Evolutionary conservation across 1,140 invertebrate genomes (phyloP).

Genomic region (Drosophila chauvacae): DNA sequence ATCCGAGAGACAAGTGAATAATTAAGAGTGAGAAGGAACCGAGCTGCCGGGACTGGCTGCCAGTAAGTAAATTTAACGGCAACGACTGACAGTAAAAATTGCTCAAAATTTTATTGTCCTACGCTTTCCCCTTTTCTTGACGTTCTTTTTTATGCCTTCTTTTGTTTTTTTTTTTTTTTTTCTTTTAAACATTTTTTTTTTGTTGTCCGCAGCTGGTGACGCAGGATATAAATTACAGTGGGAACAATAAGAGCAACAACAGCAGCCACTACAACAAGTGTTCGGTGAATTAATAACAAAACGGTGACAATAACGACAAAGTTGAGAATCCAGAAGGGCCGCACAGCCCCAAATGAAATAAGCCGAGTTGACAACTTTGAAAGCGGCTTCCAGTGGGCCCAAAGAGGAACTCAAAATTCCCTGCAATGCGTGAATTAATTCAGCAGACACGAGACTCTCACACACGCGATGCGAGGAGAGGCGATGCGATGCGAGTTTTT

Average conservation of each 20-base stretch:
- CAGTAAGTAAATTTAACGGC: slow-evolving; percentile 50
- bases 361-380: slow-evolving; percentile 74
- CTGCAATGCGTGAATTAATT: slow-evolving; percentile 73
- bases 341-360: slow-evolving; percentile 62
- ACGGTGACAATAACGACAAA: slow-evolving; percentile 47
- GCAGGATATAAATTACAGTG: slow-evolving; percentile 66
- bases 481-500: slow-evolving; percentile 7
- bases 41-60: slow-evolving; percentile 20
- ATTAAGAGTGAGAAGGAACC: slow-evolving; percentile 33
- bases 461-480: slow-evolving; percentile 26
- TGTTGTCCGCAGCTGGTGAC: slow-evolving; percentile 54
- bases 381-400: slow-evolving; percentile 18
- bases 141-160: neutral
- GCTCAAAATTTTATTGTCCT: slow-evolving; percentile 50
- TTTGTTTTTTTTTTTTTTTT: slow-evolving; percentile 9
- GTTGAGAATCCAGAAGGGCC: slow-evolving; percentile 43
- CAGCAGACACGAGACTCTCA: slow-evolving; percentile 41
- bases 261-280: slow-evolving; percentile 44
- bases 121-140: slow-evolving; percentile 23
- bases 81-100: slow-evolving; percentile 51
- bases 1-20: slow-evolving; percentile 28
- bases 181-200: neutral
- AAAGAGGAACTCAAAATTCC: slow-evolving; percentile 37
- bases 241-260: slow-evolving; percentile 43
- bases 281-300: slow-evolving; percentile 63